Conservation (phyloP, 2,888 invertebrate genomes). For the Eubasilissa splendida region DNA sequence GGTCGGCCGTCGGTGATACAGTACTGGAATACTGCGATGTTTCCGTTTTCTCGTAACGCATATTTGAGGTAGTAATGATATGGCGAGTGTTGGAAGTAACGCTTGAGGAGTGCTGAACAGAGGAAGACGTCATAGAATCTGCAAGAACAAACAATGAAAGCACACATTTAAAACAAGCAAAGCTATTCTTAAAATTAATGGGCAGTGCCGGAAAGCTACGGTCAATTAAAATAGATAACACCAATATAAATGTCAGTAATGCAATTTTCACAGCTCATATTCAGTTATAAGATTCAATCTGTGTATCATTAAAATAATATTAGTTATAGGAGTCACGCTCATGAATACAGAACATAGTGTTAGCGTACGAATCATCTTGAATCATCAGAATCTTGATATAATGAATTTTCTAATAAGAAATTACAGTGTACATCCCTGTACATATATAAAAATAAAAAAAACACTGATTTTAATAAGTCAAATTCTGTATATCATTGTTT, state of each 20-base stretch:
- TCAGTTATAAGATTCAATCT: neutral
- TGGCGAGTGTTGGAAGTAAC: slow-evolving; percentile 50
- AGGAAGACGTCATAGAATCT: slow-evolving; percentile 52
- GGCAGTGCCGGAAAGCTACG: slow-evolving; percentile 30
- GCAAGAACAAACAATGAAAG: slow-evolving; percentile 51
- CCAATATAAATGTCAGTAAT: slow-evolving; percentile 7
- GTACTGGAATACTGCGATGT: slow-evolving; percentile 41
- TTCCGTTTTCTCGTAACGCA: slow-evolving; percentile 51
- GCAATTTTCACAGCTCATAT: slow-evolving; percentile 14
- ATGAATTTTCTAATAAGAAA: neutral
- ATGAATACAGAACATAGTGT: slow-evolving; percentile 2
- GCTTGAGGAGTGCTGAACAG: slow-evolving; percentile 41
- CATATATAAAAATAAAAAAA: neutral
- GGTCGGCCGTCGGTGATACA: slow-evolving; percentile 1
- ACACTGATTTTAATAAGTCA: no score
- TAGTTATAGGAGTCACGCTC: neutral
- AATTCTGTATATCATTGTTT: no score
- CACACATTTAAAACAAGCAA: slow-evolving; percentile 54
- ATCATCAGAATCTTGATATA: neutral
- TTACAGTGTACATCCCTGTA: neutral
- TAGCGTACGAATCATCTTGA: neutral
- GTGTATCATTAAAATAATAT: neutral
- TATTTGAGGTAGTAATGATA: slow-evolving; percentile 51
- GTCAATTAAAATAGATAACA: slow-evolving; percentile 8
- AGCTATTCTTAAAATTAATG: slow-evolving; percentile 47